These are phyloP conservation scores for Pteromalus puparum DNA, from an alignment of 1,140 invertebrate species.

Conservation along the genomic window DNA sequence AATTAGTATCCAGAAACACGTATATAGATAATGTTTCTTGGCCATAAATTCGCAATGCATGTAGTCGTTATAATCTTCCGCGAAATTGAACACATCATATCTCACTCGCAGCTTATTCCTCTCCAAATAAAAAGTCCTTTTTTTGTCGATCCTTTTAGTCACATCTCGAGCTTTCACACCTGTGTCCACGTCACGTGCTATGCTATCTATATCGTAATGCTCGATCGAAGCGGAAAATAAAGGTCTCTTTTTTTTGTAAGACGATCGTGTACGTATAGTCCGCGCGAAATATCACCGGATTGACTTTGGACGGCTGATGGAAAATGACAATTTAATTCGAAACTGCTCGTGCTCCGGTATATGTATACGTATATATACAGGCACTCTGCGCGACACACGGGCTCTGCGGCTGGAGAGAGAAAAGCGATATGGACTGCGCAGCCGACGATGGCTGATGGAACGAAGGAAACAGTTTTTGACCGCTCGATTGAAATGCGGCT, in stretches of 20 bases:
- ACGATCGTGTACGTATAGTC: neutral
- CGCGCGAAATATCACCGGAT: constrained; percentile 4
- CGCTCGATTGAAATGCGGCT: constrained; percentile 11
- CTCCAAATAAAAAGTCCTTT: too few species aligned
- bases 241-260: neutral
- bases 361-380: neutral
- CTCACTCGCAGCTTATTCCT: too few species aligned
- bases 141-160: too few species aligned
- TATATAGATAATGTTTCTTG: too few species aligned
- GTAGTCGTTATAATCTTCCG: too few species aligned
- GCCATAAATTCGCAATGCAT: too few species aligned
- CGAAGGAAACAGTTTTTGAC: constrained; percentile 27
- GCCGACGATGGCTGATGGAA: neutral
- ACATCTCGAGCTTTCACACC: too few species aligned
- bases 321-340: constrained; percentile 61
- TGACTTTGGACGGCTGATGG: constrained; percentile 35
- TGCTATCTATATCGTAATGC: too few species aligned
- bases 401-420: neutral
- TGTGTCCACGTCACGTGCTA: too few species aligned
- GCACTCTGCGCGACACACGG: neutral
- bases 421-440: constrained; percentile 13
- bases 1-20: too few species aligned
- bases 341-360: constrained; percentile 10
- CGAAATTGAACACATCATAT: too few species aligned
- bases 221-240: neutral